phyloP scores from a whole-genome alignment of 2,797 vertebrate species.

The Falco concolor region DNA sequence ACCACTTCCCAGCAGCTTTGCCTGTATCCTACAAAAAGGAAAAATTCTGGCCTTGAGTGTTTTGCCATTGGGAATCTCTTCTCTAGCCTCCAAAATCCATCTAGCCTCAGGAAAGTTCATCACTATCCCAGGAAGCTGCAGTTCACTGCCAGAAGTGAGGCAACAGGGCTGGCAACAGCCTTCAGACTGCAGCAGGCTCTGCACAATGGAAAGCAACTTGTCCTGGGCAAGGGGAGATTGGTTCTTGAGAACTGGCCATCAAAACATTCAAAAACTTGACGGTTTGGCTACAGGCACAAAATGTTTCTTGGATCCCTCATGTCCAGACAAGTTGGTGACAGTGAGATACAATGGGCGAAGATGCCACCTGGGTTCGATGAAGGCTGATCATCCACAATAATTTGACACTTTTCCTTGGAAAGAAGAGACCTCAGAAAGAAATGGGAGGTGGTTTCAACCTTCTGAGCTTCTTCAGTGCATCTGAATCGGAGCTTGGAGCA shows the following conservation, averaged over 20 bases:
- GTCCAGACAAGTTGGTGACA: not conserved
- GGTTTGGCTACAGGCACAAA: not conserved
- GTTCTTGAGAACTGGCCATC: not conserved
- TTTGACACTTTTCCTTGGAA: not conserved
- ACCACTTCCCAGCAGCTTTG: not conserved
- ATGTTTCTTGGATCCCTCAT: not conserved
- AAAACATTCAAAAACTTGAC: not conserved
- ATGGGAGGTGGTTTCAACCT: not conserved
- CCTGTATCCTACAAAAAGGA: not conserved
- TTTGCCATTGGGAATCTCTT: not conserved
- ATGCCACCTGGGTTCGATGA: not conserved
- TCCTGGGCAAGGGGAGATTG: not conserved
- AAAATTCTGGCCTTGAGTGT: not conserved
- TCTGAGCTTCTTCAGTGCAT: not conserved
- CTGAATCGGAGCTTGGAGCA: not conserved
- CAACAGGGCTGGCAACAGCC: not conserved
- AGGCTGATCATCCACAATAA: fast-evolving
- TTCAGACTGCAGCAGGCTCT: not conserved
- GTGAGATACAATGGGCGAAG: not conserved
- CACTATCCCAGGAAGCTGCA: not conserved
- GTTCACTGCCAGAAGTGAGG: not conserved
- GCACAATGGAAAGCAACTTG: not conserved
- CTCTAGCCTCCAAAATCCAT: not conserved
- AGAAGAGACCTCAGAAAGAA: not conserved
- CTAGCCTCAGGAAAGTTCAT: not conserved